A percentile compares a stretch with the other conserved stretches of the same genome.
phyloP scores from a whole-genome alignment of 2,113 vertebrate species.

The Rhagologus leucostigma region DNA sequence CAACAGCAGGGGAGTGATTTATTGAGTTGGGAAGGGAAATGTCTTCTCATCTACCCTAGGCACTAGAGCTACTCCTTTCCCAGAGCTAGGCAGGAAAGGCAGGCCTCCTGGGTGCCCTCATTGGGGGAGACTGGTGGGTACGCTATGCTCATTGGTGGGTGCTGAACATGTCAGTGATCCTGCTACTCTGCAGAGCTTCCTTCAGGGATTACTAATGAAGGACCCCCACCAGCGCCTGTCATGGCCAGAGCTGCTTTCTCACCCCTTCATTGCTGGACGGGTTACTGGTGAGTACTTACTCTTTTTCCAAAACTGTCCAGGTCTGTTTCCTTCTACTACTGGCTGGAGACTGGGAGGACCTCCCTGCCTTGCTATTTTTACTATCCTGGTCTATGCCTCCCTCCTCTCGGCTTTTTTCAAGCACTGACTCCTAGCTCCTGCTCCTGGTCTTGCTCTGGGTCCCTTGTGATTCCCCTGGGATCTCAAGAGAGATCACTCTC shows the following conservation, averaged over 20 bases:
- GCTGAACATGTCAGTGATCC: background rate
- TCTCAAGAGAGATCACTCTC: background rate
- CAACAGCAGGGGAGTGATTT: background rate
- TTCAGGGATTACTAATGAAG: slow-evolving; percentile 92
- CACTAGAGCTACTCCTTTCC: background rate
- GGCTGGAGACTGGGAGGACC: background rate
- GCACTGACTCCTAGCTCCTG: background rate
- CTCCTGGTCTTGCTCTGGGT: background rate
- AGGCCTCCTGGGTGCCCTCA: background rate
- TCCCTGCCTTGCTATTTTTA: background rate
- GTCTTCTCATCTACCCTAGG: background rate
- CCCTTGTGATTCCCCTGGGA: background rate
- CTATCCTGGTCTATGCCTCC: background rate
- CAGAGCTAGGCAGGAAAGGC: background rate
- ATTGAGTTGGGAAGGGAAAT: background rate
- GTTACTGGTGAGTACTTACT: slow-evolving; percentile 79
- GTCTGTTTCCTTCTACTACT: background rate
- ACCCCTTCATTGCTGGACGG: slow-evolving; percentile 88
- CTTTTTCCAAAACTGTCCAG: background rate
- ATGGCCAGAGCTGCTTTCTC: slow-evolving; percentile 89
- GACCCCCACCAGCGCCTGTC: slow-evolving; percentile 86
- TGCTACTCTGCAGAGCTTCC: slow-evolving; percentile 79
- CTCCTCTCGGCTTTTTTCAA: background rate
- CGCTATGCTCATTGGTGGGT: background rate
- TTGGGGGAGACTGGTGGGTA: background rate